Evolutionary conservation across 2,797 vertebrate genomes (phyloP), one percentile per base, ranked within the genome.

Genomic region (Psittacula echo): DNA sequence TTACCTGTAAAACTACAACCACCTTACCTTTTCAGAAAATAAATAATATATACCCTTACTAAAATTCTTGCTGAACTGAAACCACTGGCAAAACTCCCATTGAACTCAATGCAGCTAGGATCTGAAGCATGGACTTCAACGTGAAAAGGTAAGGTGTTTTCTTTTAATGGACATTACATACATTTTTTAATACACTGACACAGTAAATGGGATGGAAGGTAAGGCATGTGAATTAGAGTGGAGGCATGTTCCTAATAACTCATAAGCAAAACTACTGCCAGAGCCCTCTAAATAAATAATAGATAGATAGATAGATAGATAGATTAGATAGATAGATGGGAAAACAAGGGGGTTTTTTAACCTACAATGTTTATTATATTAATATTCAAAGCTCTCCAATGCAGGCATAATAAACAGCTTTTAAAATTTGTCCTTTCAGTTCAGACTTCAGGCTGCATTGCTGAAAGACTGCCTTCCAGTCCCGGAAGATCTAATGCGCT

Each of bases 401-500:
- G 29, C 21, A 42, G 37, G 15, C 73, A 68, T 34, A 74, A 83
- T 65, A 68, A 72, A 62, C 0, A 0, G n/a, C 32, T 84, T 90
- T 75, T 70, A 54, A 76, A 68, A 84, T 73, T 22, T 44, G 5
- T 70, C 54, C 48, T 71, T 81, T 48, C 21, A 21, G 50, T 45
- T 87, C 64, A 85, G 64, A 39, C 45, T 67, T 67, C 66, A 64
- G 29, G 1, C 60, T 90, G 56, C 27, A 17, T 3, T 34, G 62
- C 41, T 84, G 88, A 76, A 88, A 72, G 18, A 37, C 21, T 30
- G 18, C 54, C 15, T 51, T 75, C n/a, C 74, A 79, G 67, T n/a
- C 68, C 60, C 68, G 72, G 60, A 87, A 89, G 80, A 89, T 74
- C 75, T 93, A 66, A 92, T 85, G 83, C 84, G 60, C 75, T 80